Base-by-base conservation (phyloP, 1,140 invertebrate genomes). In the Laodelphax striatellus region DNA sequence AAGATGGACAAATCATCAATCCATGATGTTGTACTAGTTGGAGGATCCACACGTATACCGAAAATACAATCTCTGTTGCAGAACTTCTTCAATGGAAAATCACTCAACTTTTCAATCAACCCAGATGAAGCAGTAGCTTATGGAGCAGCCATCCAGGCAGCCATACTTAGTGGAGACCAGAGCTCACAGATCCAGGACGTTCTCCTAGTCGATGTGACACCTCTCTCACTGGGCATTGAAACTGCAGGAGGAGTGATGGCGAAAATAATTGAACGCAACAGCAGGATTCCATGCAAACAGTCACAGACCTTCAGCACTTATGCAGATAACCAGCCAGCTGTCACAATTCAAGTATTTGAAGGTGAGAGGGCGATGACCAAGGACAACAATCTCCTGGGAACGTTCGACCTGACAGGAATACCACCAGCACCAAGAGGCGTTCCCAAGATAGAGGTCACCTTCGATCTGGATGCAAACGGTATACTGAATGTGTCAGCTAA, bases 401-500 rank as follows among this genome's bases (percentile, higher is more conserved):
- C 79, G 57, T 90, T 90, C 67, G 81, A 88, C 65, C 71, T 93
- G 38, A 81, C 80, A 0, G 87, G 87, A 6, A 90, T 92, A 58
- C 86, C 88, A 2, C 86, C 87, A 19, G 88, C 87, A 14, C 88
- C 88, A 0, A 75, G 88, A n/a, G 88, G 88, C 22, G 91, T 95
- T 0, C 92, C 93, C 19, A 90, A 96, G 75, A 94, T 96, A 70
- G 88, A 92, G 72, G 88, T 94, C 5, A 92, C 88, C 11, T 94
- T 93, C 70, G 89, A 93, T 70, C 90, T 93, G 64, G 90, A 83
- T 89, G 0, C 76, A 10, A 79, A 80, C 62, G 79, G 79, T 1
- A 81, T 81, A 44, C 60, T 79, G 3, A 80, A 76, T 52, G 80
- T 83, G 6, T 77, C 78, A 0, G 77, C 76, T 0, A 68, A 76